Evolutionary conservation across 2,888 invertebrate species (phyloP), one percentile per base, ranked within the genome.

Genomic region (Nomada ferruginata): DNA sequence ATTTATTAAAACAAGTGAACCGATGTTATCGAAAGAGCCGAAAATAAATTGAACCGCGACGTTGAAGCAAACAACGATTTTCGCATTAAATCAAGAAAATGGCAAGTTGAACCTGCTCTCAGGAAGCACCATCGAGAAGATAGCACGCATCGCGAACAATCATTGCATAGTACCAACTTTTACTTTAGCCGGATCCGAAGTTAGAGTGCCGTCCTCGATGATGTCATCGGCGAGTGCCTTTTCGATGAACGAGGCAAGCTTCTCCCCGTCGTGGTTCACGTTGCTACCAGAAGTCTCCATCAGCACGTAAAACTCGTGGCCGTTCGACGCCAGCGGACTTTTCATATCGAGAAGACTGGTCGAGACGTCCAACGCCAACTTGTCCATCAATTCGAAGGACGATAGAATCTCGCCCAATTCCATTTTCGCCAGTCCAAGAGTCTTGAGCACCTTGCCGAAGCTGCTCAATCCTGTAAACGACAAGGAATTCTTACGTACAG

Each of bases 381-480:
- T 94, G 94, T 99, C 99, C 81, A 99, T 97, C 95, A 99, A 96
- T 95, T 99, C 99, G 94, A 98, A 99, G 0, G 99, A 98, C 5
- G 99, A 99, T 57, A 99, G 94, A 85, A 98, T 97, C 94, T 99
- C 99, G 0, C 97, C 97, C 15, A 99, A 94, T 36, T 96, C 95
- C 0, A 93, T 94, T 93, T 97, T 97, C 0, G 98, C 97, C 82
- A 95, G 94, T 86, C 95, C 95, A 91, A 97, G 97, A 0, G 97
- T 95, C 87, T 96, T 94, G 18, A 98, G 94, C 29, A 98, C 96
- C 83, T 96, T 95, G 53, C 97, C 96, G 93, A 98, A 99, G 52
- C 95, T 96, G 74, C 96, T 94, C 53, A 98, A 94, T 42, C 98
- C 98, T 96, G 87, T 11, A 91, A 91, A 0, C 53, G 5, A 55